phyloP scores from a whole-genome alignment of 2,113 vertebrate genomes.

The Agelaius tricolor region DNA sequence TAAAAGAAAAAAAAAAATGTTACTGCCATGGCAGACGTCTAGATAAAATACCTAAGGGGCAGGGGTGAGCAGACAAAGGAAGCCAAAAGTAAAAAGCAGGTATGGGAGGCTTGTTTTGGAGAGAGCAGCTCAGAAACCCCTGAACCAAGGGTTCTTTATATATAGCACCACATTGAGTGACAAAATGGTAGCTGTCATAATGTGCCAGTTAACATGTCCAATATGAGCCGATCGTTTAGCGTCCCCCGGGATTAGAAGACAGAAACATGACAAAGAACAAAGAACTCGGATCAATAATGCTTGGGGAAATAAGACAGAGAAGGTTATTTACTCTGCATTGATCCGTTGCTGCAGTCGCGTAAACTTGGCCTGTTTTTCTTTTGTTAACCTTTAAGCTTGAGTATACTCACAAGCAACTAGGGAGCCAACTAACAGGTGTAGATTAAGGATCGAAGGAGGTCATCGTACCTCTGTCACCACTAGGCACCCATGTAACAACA shows the following conservation, averaged over 20 bases:
- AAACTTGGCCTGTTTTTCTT: constrained; percentile 96
- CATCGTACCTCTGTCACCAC: constrained; percentile 89
- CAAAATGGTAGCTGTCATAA: constrained; percentile 85
- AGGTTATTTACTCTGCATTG: constrained; percentile 99
- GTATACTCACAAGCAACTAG: constrained; percentile 93
- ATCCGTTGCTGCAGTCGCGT: constrained; percentile 88
- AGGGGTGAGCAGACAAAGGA: constrained; percentile 6
- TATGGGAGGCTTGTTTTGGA: not conserved
- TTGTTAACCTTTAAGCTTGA: constrained; percentile 99
- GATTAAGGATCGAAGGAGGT: constrained; percentile 98
- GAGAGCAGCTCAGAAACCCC: constrained; percentile 1
- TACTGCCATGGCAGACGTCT: not conserved
- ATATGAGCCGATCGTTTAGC: constrained; percentile 77
- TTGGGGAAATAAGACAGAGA: constrained; percentile 99
- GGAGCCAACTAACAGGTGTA: constrained; percentile 98
- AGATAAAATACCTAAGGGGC: not conserved
- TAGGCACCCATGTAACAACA: constrained; percentile 88
- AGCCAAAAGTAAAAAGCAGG: not conserved
- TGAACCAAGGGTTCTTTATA: constrained; percentile 47
- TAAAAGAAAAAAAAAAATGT: not conserved
- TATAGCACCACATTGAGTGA: constrained; percentile 71
- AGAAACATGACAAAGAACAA: constrained; percentile 89
- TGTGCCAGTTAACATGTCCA: constrained; percentile 81
- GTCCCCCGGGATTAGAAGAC: constrained; percentile 83
- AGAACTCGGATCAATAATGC: constrained; percentile 92